These are phyloP conservation scores for Drosophila lacertosa DNA, from an alignment of 1,140 invertebrate genomes.

Conservation along the genomic window DNA sequence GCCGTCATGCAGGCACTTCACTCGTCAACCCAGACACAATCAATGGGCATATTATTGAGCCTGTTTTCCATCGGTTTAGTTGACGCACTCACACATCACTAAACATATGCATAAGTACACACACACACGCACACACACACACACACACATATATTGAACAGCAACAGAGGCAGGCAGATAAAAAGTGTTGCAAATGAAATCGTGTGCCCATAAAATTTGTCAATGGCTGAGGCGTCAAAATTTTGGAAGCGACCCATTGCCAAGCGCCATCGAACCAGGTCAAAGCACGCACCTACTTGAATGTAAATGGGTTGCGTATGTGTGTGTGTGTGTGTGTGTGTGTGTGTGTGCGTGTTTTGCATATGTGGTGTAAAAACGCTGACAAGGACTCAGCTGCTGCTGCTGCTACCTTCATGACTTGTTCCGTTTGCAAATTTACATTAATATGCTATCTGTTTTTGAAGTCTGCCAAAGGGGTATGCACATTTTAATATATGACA, in stretches of 20 bases:
- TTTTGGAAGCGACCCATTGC: conserved; percentile 31
- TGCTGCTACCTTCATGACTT: conserved; percentile 18
- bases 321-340: conserved; percentile 6
- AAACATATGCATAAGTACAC: too few species aligned
- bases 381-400: conserved; percentile 42
- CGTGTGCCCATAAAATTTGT: conserved; percentile 69
- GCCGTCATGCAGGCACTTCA: neutral
- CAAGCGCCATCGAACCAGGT: neutral
- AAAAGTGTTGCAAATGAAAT: conserved; percentile 65
- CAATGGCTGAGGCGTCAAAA: conserved; percentile 63
- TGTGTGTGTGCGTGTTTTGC: conserved; percentile 15
- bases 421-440: neutral
- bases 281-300: conserved; percentile 4
- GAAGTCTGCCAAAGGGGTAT: neutral
- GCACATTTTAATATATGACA: too few species aligned
- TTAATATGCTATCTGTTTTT: conserved; percentile 3
- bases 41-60: too few species aligned
- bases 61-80: too few species aligned
- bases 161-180: neutral
- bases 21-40: neutral
- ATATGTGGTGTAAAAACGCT: conserved; percentile 49
- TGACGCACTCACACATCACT: neutral
- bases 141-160: neutral
- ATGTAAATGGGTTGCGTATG: conserved; percentile 20
- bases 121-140: too few species aligned